Evolutionary conservation across 2,113 vertebrate genomes (phyloP), one percentile per base, ranked within the genome.

Genomic region (Nibea albiflora): DNA sequence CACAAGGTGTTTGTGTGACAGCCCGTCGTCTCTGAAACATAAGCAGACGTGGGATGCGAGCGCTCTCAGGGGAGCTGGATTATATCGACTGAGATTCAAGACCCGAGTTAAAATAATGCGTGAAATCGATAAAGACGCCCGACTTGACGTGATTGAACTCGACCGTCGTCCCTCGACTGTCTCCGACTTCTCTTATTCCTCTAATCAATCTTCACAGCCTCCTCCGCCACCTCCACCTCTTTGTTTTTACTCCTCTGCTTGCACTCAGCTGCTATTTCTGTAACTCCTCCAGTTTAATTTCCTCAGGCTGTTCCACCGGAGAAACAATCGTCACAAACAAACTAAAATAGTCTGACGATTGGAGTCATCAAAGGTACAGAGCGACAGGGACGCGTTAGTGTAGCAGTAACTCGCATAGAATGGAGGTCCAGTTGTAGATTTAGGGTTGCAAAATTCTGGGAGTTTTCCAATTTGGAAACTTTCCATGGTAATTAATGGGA

Each of bases 71-170:
- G 64, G 47, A 76, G 62, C 74, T 24, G 69, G 57, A 39, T 54
- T 88, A 72, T 76, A 89, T 85, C 28, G 78, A 88, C 56, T 17
- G 9, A 5, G 44, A 64, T 71, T 75, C 44, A 20, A 66, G 67
- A 42, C 39, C 31, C 20, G 66, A 76, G 47, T 68, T 47, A 81
- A 77, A 67, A 22, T 67, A 52, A 73, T 71, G 20, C 11, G 2
- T 46, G 5, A 57, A 70, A 87, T 88, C 86, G 67, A 86, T 91
- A 44, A 57, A 64, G 52, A 24, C 57, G 24, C 31, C 49, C 16
- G 61, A 71, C 39, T 53, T 78, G 71, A 76, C 39, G 66, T 54
- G 71, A 88, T 79, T 86, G 84, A 78, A 79, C 54, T 73, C 79
- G 80, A 87, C 83, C 5, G 42, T 22, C 70, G 17, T 15, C 20